Evolutionary conservation across 2,113 vertebrate genomes (phyloP), one percentile per base, ranked within the genome.

Genomic region (Leucoraja erinaceus): DNA sequence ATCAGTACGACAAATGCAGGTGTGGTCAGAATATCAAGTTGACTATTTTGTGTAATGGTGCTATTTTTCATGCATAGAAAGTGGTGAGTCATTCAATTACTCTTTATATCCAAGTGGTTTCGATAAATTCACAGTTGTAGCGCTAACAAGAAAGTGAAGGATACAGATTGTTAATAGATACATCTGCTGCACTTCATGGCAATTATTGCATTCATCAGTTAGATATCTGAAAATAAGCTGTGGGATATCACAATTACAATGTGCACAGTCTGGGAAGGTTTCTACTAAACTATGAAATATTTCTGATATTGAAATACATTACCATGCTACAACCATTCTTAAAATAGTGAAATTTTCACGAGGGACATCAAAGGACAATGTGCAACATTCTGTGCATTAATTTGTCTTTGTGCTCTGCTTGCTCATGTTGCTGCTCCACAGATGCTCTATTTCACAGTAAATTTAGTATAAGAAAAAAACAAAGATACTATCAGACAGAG

Each of bases 81-180:
- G 16, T 91, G 63, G 66, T 72, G 88, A 90, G 20, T 90, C 66
- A 90, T 90, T 68, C 6, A 70, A 90, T 72, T 33, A 47, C 38
- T 86, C 14, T 91, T 74, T 9, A 47, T 22, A 5, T 10, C 5
- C 25, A 91, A 74, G 18, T 38, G 20, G n/a, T 33, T 91, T 33
- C 59, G n/a, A 88, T 88, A n/a, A 88, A 63, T 28, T 63, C 14
- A 38, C 33, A 90, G 31, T 12, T 31, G 56, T 61, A 47, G 7
- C 47, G 38, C 12, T 2, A 20, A 38, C 86, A 90, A 38, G 33
- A 3, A 70, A 70, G 7, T 91, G 66, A 38, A 9, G 33, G 9
- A 8, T 70, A 18, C 7, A 88, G n/a, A 66, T 61, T 66, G 61
- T 66, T 88, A 31, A 91, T 38, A 7, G 5, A 5, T 33, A 47